Evolutionary conservation across 37 sponge, comb jelly and placozoan genomes (phyloP), one percentile per base, ranked within the genome.

Genomic region (Theonella swinhoei): DNA sequence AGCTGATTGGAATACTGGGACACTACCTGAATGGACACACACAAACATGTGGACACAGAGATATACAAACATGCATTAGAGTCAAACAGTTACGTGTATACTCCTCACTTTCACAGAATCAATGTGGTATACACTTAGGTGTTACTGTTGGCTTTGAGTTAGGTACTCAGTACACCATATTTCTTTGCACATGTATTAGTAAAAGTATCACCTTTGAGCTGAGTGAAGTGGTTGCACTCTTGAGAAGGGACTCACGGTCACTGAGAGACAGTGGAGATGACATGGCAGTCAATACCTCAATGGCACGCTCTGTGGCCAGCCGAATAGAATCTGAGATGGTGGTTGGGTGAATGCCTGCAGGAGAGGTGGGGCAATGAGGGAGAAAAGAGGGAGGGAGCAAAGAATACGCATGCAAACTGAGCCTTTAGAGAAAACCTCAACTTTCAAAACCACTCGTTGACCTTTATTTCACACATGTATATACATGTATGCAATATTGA

Each of bases 141-240:
- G 54, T 47, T 47, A n/a, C n/a, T n/a, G n/a, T n/a, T n/a, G n/a
- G n/a, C n/a, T n/a, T n/a, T n/a, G n/a, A n/a, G n/a, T n/a, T n/a
- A n/a, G n/a, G n/a, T n/a, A n/a, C 14, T 47, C 11, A 47, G 54
- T 47, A 47, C 54, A 47, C 14, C 11, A 47, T 47, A 17, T 47
- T 47, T 47, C 54, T 47, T 17, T 47, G 14, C 54, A 14, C 14
- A 47, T 47, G 54, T 17, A 47, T 47, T 7, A 14, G 54, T 47
- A 47, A n/a, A n/a, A n/a, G n/a, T n/a, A n/a, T n/a, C n/a, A 94
- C 98, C 88, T 99, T 99, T 9, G 99, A 99, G 87, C 76, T 91
- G 70, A 99, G 89, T 17, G 99, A 92, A 20, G 99, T 99, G 43
- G 95, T 94, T 68, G 99, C 99, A 80, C 94, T 99, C 88, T 95